Evolutionary conservation across 2,888 invertebrate species (phyloP).

Genomic region (Leptura quadrifasciata): DNA sequence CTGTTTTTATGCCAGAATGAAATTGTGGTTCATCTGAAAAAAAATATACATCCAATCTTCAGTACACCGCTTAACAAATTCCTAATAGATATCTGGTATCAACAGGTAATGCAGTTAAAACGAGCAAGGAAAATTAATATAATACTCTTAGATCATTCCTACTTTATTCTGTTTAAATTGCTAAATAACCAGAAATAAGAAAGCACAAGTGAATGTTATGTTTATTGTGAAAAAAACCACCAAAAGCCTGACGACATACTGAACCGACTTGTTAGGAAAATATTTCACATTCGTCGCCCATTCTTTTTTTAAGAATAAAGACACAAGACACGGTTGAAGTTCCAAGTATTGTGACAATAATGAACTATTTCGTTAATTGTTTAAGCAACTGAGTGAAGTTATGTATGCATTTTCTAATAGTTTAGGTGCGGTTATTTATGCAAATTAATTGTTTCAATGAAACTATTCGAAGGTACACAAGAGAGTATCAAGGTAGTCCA

Average conservation of each 20-base stretch:
- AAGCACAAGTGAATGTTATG: neutral
- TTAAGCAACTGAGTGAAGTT: neutral
- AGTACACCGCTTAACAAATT: too few relatives aligned
- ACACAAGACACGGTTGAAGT: neutral
- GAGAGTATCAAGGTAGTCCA: constrained; percentile 23
- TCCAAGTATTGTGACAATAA: neutral
- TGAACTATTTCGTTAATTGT: neutral
- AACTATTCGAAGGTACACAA: constrained; percentile 12
- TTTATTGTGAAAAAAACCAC: neutral
- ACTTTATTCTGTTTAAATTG: neutral
- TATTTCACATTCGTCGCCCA: neutral
- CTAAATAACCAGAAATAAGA: neutral
- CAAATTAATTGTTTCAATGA: constrained; percentile 22
- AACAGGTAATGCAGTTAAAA: too few relatives aligned
- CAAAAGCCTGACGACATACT: neutral
- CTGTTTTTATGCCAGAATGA: too few relatives aligned
- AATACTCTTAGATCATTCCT: too few relatives aligned
- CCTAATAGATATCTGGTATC: too few relatives aligned
- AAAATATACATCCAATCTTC: too few relatives aligned
- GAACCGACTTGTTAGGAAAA: neutral
- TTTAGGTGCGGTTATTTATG: constrained; percentile 27
- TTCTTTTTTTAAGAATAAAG: neutral
- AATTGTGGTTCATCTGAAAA: too few relatives aligned
- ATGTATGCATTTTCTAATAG: constrained; percentile 9
- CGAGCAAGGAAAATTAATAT: too few relatives aligned